phyloP scores from a whole-genome alignment of 2,797 vertebrate genomes.

The Muscicapa striata region DNA sequence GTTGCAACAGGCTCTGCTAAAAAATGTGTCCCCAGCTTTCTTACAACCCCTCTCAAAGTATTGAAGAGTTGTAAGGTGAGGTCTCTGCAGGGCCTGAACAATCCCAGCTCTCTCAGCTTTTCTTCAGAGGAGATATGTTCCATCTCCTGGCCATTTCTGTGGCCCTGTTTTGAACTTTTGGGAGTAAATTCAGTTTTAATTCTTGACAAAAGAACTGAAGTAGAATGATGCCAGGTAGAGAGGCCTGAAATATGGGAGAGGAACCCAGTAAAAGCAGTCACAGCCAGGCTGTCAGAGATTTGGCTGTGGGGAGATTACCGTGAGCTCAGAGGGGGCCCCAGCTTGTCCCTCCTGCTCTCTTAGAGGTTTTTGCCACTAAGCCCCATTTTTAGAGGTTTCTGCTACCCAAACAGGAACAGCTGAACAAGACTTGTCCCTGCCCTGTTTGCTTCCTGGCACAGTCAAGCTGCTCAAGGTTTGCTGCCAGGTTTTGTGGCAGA shows the following conservation, averaged over 20 bases:
- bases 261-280: background rate
- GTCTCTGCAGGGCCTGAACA: background rate
- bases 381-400: background rate
- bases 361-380: background rate
- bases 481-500: background rate
- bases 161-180: background rate
- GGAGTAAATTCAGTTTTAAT: background rate
- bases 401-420: background rate
- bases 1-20: background rate
- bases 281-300: background rate
- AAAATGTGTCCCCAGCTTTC: background rate
- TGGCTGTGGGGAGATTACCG: fast-evolving
- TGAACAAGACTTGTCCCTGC: background rate
- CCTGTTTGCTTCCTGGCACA: background rate
- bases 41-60: background rate
- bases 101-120: background rate
- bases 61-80: background rate
- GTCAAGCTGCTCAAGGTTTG: background rate
- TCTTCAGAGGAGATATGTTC: background rate
- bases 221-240: background rate
- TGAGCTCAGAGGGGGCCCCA: background rate
- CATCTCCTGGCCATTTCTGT: background rate
- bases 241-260: background rate
- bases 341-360: background rate
- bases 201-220: background rate